Evolutionary conservation across 2,797 vertebrate genomes (phyloP).

Genomic region (Synaphobranchus kaupii): DNA sequence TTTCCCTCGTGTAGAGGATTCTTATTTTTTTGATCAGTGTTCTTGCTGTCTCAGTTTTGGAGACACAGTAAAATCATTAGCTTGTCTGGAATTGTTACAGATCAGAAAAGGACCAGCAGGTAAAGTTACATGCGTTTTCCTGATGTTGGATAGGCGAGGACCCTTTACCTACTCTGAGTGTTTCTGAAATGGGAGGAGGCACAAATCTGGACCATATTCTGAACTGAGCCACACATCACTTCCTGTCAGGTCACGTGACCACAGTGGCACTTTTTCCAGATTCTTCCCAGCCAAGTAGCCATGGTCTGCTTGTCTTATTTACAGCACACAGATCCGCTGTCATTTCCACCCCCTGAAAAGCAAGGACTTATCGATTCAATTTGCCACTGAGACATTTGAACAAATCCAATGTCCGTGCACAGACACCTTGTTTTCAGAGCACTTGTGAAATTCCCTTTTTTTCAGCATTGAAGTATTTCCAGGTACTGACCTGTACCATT

Average conservation of each 20-base stretch:
- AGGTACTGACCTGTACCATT: background rate
- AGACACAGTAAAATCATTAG: background rate
- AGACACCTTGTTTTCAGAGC: conserved; percentile 5
- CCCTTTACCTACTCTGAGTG: background rate
- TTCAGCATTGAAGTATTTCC: background rate
- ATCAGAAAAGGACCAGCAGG: conserved; percentile 17
- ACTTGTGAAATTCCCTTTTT: background rate
- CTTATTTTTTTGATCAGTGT: background rate
- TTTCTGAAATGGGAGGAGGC: background rate
- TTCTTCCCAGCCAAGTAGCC: background rate
- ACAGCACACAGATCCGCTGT: background rate
- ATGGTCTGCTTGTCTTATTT: background rate
- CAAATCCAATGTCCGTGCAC: background rate
- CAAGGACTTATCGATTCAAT: background rate
- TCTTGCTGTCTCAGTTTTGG: background rate
- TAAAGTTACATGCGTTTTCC: background rate
- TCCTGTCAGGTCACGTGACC: conserved; percentile 3
- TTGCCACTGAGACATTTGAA: background rate
- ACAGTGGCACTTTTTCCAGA: background rate
- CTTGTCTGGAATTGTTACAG: conserved; percentile 10
- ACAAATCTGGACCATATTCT: background rate
- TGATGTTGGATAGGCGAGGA: background rate
- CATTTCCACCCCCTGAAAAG: background rate
- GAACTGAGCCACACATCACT: background rate
- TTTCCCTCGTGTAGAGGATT: background rate